Percentiles rank a stretch among this genome's conserved stretches.
Evolutionary conservation across 2,797 vertebrate species (phyloP).

Genomic region (Etheostoma perlongum): DNA sequence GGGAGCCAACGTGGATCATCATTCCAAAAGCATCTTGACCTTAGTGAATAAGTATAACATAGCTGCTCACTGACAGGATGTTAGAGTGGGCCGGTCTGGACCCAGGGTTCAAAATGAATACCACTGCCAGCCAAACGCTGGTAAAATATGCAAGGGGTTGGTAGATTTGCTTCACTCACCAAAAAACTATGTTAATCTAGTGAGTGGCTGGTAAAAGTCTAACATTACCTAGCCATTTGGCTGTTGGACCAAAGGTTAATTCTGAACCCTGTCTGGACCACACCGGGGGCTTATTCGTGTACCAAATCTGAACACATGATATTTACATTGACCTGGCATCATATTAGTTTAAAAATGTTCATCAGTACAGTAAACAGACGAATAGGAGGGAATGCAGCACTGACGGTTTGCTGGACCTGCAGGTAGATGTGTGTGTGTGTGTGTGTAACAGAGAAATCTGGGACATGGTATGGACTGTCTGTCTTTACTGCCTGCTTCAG

Average conservation of each 20-base stretch:
- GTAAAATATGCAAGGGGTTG: no score
- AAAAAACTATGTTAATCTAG: no score
- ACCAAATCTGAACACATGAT: slow-evolving; percentile 15
- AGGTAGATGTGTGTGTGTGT: not conserved
- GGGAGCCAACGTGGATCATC: not conserved
- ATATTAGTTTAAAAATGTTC: not conserved
- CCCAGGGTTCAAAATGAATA: no score
- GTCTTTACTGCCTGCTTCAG: slow-evolving; percentile 16
- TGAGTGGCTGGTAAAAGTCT: no score
- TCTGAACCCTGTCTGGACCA: slow-evolving; percentile 3
- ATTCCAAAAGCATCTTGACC: slow-evolving; percentile 2
- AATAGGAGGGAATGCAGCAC: not conserved
- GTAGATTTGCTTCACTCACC: no score
- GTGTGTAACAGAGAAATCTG: not conserved
- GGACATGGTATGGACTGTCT: slow-evolving; percentile 5
- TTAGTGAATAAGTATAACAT: not conserved
- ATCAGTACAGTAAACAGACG: not conserved
- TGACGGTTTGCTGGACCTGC: slow-evolving; percentile 3
- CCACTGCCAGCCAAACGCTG: no score
- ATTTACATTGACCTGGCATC: slow-evolving; percentile 43
- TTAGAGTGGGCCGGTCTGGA: slow-evolving; percentile 7
- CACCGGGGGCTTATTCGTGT: not conserved
- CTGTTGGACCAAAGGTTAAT: no score
- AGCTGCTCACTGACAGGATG: slow-evolving; percentile 14
- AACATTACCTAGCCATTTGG: no score